These are phyloP conservation scores for Nomada goodeniana DNA, from an alignment of 2,888 invertebrate species.

Conservation along the genomic window DNA sequence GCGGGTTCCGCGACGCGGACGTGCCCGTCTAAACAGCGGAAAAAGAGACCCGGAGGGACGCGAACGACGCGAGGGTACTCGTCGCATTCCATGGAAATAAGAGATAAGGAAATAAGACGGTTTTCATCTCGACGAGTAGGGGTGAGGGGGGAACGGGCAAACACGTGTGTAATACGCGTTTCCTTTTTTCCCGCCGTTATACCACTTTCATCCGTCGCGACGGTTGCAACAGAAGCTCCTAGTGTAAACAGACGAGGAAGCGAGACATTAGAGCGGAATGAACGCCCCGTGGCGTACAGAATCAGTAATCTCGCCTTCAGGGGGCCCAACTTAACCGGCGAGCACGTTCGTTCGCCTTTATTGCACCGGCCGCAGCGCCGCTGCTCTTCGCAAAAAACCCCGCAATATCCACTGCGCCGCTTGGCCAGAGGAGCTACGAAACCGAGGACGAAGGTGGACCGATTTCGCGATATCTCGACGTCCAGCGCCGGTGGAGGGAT, in stretches of 20 bases:
- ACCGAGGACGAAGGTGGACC: conserved; percentile 6
- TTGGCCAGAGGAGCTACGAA: conserved; percentile 46
- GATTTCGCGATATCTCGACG: too few relatives aligned
- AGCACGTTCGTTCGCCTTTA: conserved; percentile 53
- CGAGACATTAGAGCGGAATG: conserved; percentile 71
- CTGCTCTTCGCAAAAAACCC: conserved; percentile 56
- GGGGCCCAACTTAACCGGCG: conserved; percentile 58
- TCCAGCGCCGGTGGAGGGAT: too few relatives aligned
- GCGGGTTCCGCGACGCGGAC: background rate
- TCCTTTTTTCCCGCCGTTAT: conserved; percentile 60
- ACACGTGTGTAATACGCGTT: conserved; percentile 64
- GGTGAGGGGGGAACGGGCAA: conserved; percentile 19
- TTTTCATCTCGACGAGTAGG: conserved; percentile 32
- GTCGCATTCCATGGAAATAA: conserved; percentile 50
- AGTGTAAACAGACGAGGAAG: conserved; percentile 69
- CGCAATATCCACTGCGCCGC: conserved; percentile 63
- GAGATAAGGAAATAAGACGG: conserved; percentile 53
- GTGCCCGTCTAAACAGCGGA: background rate
- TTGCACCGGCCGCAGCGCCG: conserved; percentile 60
- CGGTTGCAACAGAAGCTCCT: conserved; percentile 34
- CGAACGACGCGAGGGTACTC: conserved; percentile 29
- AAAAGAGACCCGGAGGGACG: background rate
- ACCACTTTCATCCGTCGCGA: conserved; percentile 52
- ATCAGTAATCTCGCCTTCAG: conserved; percentile 75
- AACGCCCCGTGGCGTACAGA: conserved; percentile 75